A percentile compares a stretch with the other conserved stretches of the same genome.
These are phyloP conservation scores for Lacerta agilis DNA, from an alignment of 2,797 vertebrate species.

Conservation along the genomic window DNA sequence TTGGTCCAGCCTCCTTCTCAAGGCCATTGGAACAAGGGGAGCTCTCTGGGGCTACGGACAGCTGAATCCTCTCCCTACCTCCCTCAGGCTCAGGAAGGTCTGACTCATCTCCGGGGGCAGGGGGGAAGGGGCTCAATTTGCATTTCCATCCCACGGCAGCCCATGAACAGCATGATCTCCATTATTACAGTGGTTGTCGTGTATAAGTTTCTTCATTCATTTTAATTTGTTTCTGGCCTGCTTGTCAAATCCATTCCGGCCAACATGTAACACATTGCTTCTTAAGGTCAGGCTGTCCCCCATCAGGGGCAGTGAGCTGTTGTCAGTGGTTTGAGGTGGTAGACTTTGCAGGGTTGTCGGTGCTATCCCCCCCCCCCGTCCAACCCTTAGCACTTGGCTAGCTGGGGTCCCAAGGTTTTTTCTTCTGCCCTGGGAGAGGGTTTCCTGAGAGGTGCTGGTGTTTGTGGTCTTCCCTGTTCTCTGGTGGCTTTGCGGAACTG, in stretches of 20 bases:
- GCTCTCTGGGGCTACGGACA: no score
- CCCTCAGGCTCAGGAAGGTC: background rate
- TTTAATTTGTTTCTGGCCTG: constrained; percentile 54
- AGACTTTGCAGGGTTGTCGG: background rate
- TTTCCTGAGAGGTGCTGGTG: background rate
- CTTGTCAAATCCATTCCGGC: constrained; percentile 55
- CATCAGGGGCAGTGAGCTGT: background rate
- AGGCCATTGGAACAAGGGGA: background rate
- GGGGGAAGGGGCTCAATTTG: background rate
- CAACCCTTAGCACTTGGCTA: background rate
- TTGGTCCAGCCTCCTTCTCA: rapidly evolving
- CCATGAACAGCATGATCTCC: constrained; percentile 50
- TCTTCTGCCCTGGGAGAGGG: background rate
- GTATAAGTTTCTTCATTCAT: constrained; percentile 9
- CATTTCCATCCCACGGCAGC: constrained; percentile 49
- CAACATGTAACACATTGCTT: constrained; percentile 56
- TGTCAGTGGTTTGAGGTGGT: background rate
- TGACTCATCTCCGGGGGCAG: background rate
- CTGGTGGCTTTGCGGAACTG: background rate
- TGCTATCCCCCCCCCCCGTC: no score
- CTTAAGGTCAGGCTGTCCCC: constrained; percentile 26
- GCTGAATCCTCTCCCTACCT: background rate
- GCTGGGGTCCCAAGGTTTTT: background rate
- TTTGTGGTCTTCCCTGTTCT: background rate
- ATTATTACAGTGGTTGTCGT: constrained; percentile 20